Evolutionary conservation across 2,113 vertebrate species (phyloP), one percentile per base, ranked within the genome.

Genomic region (Bujurquina vittata): DNA sequence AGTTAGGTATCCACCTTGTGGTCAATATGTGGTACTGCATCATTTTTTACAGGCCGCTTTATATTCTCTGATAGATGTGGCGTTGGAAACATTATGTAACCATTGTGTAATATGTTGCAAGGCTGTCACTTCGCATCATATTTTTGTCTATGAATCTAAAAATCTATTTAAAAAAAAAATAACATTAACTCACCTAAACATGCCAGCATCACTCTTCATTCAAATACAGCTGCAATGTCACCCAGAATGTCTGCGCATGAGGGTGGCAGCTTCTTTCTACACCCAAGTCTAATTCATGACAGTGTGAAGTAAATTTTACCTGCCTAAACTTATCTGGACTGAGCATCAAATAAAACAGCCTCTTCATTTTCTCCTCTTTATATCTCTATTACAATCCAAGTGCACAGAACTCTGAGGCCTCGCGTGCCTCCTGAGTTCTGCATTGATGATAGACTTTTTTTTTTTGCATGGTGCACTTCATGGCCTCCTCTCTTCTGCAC

Each of bases 1-100:
- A 80, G 63, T 86, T 82, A 87, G 85, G 84, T 89, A 91, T 89
- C 90, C 92, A 85, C 84, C 93, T 88, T 87, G 93, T 93, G 93
- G 89, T 69, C 17, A 74, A 5, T 29, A 63, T 3, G 18, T 7
- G 60, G 58, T 83, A 93, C 76, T 87, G 23, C 86, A 84, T 1
- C 60, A n/a, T 61, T 63, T 61, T 63, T 49, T 54, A 72, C 26
- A 72, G 26, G 43, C 2, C 3, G 52, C 18, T 31, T 72, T 33
- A 72, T 20, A 31, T 26, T 29, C 46, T n/a, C 23, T 14, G 20
- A 54, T 31, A 72, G 67, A 46, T 10, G 26, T 72, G 12, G 6
- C 11, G 23, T 54, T 72, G 26, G 46, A 72, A 49, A 46, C 2
- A 18, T 72, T 52, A 54, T 29, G 46, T 52, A 49, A 54, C 14